Evolutionary conservation across 2,113 vertebrate species (phyloP).

Genomic region (Malaclemys terrapin): DNA sequence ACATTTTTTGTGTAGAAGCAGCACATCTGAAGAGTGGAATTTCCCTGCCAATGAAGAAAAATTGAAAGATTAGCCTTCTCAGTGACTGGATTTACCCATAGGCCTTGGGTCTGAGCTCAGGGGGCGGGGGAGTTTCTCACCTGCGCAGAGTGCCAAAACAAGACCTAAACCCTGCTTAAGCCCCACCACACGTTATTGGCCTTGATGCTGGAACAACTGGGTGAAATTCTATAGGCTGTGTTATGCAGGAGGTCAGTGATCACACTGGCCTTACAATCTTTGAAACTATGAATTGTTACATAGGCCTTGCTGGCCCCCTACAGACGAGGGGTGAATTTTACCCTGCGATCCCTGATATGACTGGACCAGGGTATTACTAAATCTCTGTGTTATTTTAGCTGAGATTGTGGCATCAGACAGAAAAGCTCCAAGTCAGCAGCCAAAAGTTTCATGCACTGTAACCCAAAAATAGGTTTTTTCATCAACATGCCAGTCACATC

Average conservation of each 20-base stretch:
- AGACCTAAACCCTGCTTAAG: conserved; percentile 37
- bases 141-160: conserved; percentile 29
- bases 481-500: conserved; percentile 31
- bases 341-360: neutral
- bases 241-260: neutral
- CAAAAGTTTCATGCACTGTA: conserved; percentile 45
- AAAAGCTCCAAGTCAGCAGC: conserved; percentile 65
- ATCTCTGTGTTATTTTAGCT: conserved; percentile 40
- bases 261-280: neutral
- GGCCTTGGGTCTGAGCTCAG: neutral
- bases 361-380: conserved; percentile 16
- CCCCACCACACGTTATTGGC: neutral
- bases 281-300: neutral
- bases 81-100: neutral
- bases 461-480: conserved; percentile 53
- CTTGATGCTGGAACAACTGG: neutral
- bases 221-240: neutral
- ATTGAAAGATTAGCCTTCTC: conserved; percentile 20
- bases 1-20: neutral
- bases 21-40: neutral
- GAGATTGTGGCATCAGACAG: conserved; percentile 22
- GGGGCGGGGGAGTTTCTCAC: conserved; percentile 11
- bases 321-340: neutral
- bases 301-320: neutral
- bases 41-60: conserved; percentile 12